phyloP scores from a whole-genome alignment of 2,888 invertebrate genomes.

The Callinectes sapidus region DNA sequence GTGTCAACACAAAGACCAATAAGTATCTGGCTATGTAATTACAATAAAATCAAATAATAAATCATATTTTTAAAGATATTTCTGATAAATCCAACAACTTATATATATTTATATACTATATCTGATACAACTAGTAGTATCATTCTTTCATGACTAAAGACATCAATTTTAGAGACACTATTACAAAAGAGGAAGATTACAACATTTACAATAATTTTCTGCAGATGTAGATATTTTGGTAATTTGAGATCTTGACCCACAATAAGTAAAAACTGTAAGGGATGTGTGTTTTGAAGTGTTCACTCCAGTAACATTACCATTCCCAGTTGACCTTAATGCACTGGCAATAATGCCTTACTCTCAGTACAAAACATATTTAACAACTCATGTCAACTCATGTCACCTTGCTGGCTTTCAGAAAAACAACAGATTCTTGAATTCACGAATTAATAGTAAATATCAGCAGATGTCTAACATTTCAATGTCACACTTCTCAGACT shows the following conservation, averaged over 20 bases:
- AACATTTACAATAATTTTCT: conserved; percentile 18
- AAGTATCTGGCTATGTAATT: conserved; percentile 1
- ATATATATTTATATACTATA: neutral
- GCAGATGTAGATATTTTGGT: neutral
- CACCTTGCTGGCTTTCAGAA: neutral
- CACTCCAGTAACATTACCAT: neutral
- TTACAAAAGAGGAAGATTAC: conserved; percentile 15
- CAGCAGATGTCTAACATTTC: neutral
- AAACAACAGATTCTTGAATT: conserved; percentile 26
- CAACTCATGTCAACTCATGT: neutral
- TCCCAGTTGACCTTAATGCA: neutral
- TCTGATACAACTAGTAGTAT: neutral
- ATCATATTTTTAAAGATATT: neutral
- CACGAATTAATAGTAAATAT: neutral
- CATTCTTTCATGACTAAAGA: neutral
- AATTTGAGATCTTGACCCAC: neutral
- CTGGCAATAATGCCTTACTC: neutral
- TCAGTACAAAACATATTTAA: neutral
- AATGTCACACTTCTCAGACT: neutral
- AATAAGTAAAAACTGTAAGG: neutral
- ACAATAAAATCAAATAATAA: neutral
- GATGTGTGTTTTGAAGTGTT: neutral
- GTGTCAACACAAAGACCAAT: neutral
- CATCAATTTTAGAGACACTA: neutral
- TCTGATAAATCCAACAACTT: neutral